These are phyloP conservation scores for Melanostigma gelatinosum DNA, from an alignment of 2,113 vertebrate genomes.

Conservation along the genomic window DNA sequence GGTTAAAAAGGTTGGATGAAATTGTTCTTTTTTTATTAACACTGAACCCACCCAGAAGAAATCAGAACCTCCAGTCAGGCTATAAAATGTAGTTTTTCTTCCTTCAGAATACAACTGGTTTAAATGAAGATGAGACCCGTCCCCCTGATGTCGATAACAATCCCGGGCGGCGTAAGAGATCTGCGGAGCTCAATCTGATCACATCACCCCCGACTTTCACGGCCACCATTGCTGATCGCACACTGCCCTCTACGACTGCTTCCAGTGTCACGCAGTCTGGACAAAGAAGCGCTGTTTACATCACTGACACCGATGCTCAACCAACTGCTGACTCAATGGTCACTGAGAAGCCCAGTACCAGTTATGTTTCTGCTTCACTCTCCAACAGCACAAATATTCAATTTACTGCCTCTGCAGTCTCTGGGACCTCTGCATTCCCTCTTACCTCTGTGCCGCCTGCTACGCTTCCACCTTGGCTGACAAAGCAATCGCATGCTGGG, in stretches of 20 bases:
- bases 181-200: slow-evolving; percentile 82
- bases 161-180: slow-evolving; percentile 83
- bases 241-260: slow-evolving; percentile 48
- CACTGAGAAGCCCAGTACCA: slow-evolving; percentile 18
- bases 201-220: slow-evolving; percentile 81
- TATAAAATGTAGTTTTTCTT: slow-evolving; percentile 39
- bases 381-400: slow-evolving; percentile 6
- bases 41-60: neutral
- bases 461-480: slow-evolving; percentile 75
- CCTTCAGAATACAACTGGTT: slow-evolving; percentile 80
- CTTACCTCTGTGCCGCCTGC: slow-evolving; percentile 59
- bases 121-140: slow-evolving; percentile 64
- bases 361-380: slow-evolving; percentile 14
- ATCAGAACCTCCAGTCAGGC: neutral
- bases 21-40: neutral
- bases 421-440: slow-evolving; percentile 63
- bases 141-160: slow-evolving; percentile 46
- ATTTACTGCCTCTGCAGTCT: slow-evolving; percentile 19
- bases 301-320: slow-evolving; percentile 9
- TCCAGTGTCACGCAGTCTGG: slow-evolving; percentile 23
- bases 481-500: slow-evolving; percentile 33
- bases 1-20: neutral
- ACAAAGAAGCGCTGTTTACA: slow-evolving; percentile 1
- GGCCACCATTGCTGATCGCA: slow-evolving; percentile 65
- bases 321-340: neutral